These are phyloP conservation scores for Onchidella celtica DNA, from an alignment of 2,888 invertebrate species.

Conservation along the genomic window DNA sequence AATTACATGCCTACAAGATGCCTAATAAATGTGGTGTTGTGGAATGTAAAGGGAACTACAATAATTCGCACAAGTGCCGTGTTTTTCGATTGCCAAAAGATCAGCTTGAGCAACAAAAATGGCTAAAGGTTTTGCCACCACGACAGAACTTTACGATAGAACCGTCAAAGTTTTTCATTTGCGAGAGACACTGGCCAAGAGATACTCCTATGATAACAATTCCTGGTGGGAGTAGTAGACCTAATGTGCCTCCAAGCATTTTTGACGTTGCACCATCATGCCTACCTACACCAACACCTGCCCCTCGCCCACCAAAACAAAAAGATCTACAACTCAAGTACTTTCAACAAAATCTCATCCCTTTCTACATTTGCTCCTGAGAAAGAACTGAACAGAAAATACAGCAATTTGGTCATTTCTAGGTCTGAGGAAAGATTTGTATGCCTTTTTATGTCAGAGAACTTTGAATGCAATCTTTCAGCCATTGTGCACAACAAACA, in stretches of 20 bases:
- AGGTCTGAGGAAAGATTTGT: background rate
- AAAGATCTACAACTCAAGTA: constrained; percentile 8
- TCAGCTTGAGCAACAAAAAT: constrained; percentile 1
- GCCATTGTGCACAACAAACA: too few relatives aligned
- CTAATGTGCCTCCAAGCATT: constrained; percentile 2
- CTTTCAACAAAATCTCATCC: background rate
- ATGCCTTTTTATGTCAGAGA: constrained; percentile 5
- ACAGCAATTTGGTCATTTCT: background rate
- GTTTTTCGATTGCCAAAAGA: constrained; percentile 2
- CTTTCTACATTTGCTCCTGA: background rate
- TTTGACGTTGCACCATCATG: background rate
- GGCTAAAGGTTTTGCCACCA: constrained; percentile 3
- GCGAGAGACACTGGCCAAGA: constrained; percentile 8
- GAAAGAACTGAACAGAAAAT: constrained; percentile 4
- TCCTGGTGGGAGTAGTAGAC: background rate
- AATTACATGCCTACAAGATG: background rate
- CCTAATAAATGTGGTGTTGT: background rate
- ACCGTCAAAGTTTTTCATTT: background rate
- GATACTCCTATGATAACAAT: background rate
- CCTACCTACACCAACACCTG: background rate
- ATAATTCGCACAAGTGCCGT: constrained; percentile 2
- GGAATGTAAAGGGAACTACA: background rate
- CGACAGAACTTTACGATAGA: constrained; percentile 1
- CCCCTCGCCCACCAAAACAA: constrained; percentile 3
- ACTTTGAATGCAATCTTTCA: too few relatives aligned